These are phyloP conservation scores for Corvus moneduloides DNA, from an alignment of 2,113 vertebrate genomes.

Conservation along the genomic window DNA sequence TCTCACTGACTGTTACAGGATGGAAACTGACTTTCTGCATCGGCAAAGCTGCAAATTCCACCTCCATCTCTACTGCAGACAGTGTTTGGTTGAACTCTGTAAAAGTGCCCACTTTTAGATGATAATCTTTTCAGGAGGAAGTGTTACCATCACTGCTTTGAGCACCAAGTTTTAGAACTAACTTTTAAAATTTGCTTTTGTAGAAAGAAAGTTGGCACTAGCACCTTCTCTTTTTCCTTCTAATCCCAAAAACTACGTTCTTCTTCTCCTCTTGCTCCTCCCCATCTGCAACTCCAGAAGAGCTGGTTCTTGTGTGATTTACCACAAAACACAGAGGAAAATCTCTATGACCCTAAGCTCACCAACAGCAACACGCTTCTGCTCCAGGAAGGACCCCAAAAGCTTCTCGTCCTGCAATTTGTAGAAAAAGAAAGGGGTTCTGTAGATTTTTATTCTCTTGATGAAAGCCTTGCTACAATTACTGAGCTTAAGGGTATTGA, in stretches of 20 bases:
- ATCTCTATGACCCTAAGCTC: not conserved
- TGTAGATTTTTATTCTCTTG: not conserved
- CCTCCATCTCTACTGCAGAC: not conserved
- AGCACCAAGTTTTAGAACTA: not conserved
- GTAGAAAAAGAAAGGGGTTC: not conserved
- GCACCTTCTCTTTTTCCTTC: not conserved
- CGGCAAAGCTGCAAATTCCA: not conserved
- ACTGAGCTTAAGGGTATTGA: not conserved
- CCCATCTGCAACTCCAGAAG: not conserved
- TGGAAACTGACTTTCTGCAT: not conserved
- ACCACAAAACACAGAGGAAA: not conserved
- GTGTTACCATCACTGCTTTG: not conserved
- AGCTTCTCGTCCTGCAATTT: not conserved
- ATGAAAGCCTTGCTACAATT: not conserved
- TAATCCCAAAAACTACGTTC: not conserved
- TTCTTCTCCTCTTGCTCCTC: not conserved
- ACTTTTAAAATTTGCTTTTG: not conserved
- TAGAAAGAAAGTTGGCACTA: not conserved
- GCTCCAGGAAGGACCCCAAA: not conserved
- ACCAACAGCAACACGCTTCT: not conserved
- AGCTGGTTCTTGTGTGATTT: not conserved
- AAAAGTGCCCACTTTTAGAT: not conserved
- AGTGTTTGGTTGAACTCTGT: not conserved
- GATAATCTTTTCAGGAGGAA: not conserved
- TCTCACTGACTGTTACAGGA: fast-evolving